Evolutionary conservation across 1,140 invertebrate species (phyloP).

Genomic region (Onthophagus taurus): DNA sequence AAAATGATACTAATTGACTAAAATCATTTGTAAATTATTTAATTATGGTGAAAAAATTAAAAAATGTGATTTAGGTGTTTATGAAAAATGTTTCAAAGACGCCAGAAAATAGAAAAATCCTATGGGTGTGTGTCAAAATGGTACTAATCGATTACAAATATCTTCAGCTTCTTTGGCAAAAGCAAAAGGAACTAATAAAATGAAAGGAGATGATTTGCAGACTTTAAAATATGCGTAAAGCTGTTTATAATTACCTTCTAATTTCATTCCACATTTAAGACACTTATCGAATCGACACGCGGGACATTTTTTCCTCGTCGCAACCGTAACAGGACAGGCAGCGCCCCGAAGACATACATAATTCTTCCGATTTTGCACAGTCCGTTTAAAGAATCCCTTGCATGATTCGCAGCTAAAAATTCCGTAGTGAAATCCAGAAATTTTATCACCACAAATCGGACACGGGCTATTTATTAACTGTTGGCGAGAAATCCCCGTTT

Average conservation of each 20-base stretch:
- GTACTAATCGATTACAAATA: too few species aligned
- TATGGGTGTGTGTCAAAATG: too few species aligned
- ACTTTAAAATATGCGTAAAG: too few species aligned
- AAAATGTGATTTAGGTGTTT: too few species aligned
- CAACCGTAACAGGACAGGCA: slow-evolving; percentile 82
- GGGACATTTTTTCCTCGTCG: slow-evolving; percentile 92
- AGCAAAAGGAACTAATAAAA: too few species aligned
- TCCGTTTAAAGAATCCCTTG: slow-evolving; percentile 97
- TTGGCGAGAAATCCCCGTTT: slow-evolving; percentile 74
- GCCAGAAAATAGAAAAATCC: too few species aligned
- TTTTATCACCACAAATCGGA: slow-evolving; percentile 91
- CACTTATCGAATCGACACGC: slow-evolving; percentile 97
- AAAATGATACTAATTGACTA: too few species aligned
- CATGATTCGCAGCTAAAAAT: slow-evolving; percentile 96
- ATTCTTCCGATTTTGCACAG: slow-evolving; percentile 95
- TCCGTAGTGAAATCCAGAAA: slow-evolving; percentile 91
- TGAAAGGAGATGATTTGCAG: too few species aligned
- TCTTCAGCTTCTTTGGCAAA: too few species aligned
- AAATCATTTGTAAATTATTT: too few species aligned
- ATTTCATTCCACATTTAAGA: slow-evolving; percentile 90
- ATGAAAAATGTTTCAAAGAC: too few species aligned
- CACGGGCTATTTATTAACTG: slow-evolving; percentile 79
- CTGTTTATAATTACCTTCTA: slow-evolving; percentile 73
- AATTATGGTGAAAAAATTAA: too few species aligned
- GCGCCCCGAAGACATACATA: slow-evolving; percentile 89